These are phyloP conservation scores for Quadriops clusia DNA, from an alignment of 2,888 invertebrate genomes.

Conservation along the genomic window DNA sequence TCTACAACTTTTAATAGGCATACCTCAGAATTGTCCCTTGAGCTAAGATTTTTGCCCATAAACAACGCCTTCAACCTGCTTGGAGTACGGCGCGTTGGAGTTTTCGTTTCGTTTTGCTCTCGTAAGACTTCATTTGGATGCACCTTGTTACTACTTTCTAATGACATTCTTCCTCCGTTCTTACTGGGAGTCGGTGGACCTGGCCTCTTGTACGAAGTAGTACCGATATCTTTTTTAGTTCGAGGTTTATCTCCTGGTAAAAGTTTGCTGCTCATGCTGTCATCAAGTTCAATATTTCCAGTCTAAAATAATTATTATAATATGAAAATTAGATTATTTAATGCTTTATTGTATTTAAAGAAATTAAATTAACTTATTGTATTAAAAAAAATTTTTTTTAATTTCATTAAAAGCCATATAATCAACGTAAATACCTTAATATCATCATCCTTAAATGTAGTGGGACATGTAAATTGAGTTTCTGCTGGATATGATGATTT, in stretches of 20 bases:
- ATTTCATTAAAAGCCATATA: too few relatives aligned
- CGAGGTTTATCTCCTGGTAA: conserved; percentile 38
- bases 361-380: too few relatives aligned
- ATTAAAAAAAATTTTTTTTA: too few relatives aligned
- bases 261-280: conserved; percentile 32
- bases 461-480: conserved; percentile 51
- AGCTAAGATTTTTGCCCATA: conserved; percentile 37
- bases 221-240: conserved; percentile 48
- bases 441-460: conserved; percentile 49
- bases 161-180: conserved; percentile 58
- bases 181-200: conserved; percentile 82
- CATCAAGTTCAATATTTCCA: conserved; percentile 31
- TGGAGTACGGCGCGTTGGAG: conserved; percentile 47
- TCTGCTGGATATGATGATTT: conserved; percentile 78
- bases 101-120: conserved; percentile 36
- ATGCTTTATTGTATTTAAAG: neutral
- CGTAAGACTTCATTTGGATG: conserved; percentile 42
- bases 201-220: conserved; percentile 71
- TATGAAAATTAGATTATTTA: conserved; percentile 1
- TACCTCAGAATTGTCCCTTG: conserved; percentile 28
- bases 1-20: conserved; percentile 9
- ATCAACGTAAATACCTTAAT: conserved; percentile 42
- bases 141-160: conserved; percentile 48
- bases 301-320: conserved; percentile 21
- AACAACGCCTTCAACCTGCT: conserved; percentile 52